phyloP scores from a whole-genome alignment of 2,797 vertebrate species.

The Chaunax sp. region DNA sequence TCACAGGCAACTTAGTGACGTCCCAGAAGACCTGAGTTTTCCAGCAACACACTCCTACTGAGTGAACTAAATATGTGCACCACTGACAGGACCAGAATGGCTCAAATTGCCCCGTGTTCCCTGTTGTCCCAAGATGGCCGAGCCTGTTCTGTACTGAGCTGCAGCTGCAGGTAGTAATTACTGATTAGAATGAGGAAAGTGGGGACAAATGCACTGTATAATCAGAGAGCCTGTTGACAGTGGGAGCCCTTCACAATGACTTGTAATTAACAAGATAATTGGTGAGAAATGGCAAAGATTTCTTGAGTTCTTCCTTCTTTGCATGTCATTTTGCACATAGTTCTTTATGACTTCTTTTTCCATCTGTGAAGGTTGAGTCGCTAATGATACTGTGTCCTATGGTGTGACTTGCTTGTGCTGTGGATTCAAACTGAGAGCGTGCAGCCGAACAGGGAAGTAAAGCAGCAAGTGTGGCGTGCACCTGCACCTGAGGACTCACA shows the following conservation, averaged over 20 bases:
- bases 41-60: constrained; percentile 23
- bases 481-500: constrained; percentile 54
- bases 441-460: constrained; percentile 3
- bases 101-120: constrained; percentile 49
- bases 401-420: constrained; percentile 42
- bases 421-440: constrained; percentile 30
- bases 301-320: constrained; percentile 81
- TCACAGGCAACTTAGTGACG: background rate
- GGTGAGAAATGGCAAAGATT: constrained; percentile 84
- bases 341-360: constrained; percentile 68
- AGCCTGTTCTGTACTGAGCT: constrained; percentile 53
- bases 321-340: constrained; percentile 74
- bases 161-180: constrained; percentile 90
- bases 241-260: constrained; percentile 84
- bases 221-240: constrained; percentile 84
- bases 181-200: constrained; percentile 84
- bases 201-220: constrained; percentile 84
- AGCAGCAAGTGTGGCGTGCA: constrained; percentile 12
- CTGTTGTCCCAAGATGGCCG: constrained; percentile 64
- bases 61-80: constrained; percentile 24
- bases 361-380: constrained; percentile 57
- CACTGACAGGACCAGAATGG: constrained; percentile 33
- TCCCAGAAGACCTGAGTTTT: constrained; percentile 17
- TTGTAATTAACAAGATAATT: constrained; percentile 90
- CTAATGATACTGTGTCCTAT: constrained; percentile 70